These are phyloP conservation scores for Piscicola geometra DNA, from an alignment of 2,888 invertebrate species.

Conservation along the genomic window DNA sequence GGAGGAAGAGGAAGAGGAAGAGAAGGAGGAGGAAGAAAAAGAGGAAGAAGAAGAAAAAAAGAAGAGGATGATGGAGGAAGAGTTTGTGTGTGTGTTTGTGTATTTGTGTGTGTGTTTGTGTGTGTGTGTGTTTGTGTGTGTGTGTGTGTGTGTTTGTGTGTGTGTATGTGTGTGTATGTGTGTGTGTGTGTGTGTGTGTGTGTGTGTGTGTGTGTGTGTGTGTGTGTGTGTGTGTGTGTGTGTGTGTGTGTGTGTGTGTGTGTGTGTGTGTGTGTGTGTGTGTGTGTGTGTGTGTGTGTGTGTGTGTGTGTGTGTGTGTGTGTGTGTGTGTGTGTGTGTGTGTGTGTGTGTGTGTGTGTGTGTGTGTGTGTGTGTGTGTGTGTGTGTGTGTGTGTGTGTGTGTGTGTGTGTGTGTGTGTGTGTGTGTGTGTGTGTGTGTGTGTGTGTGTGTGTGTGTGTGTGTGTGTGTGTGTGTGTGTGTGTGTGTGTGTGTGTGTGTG, in stretches of 20 bases:
- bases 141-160: constrained; percentile 15
- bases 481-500: constrained; percentile 18
- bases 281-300: constrained; percentile 28
- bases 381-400: constrained; percentile 18
- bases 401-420: constrained; percentile 10
- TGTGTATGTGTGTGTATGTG: constrained; percentile 13
- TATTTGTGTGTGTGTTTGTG: not conserved
- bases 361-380: not conserved
- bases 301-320: constrained; percentile 14
- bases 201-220: constrained; percentile 16
- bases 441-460: constrained; percentile 17
- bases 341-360: not conserved
- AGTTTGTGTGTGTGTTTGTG: not conserved
- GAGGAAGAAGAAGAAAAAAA: too few species aligned
- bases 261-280: constrained; percentile 14
- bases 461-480: constrained; percentile 16
- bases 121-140: constrained; percentile 6
- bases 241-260: constrained; percentile 22
- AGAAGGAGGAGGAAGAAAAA: too few species aligned
- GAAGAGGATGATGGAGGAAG: too few species aligned
- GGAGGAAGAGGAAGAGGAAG: too few species aligned
- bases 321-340: constrained; percentile 24
- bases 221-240: constrained; percentile 20
- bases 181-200: constrained; percentile 17
- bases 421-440: constrained; percentile 14